phyloP scores from a whole-genome alignment of 2,113 vertebrate species.

The Micronycteris hirsuta region DNA sequence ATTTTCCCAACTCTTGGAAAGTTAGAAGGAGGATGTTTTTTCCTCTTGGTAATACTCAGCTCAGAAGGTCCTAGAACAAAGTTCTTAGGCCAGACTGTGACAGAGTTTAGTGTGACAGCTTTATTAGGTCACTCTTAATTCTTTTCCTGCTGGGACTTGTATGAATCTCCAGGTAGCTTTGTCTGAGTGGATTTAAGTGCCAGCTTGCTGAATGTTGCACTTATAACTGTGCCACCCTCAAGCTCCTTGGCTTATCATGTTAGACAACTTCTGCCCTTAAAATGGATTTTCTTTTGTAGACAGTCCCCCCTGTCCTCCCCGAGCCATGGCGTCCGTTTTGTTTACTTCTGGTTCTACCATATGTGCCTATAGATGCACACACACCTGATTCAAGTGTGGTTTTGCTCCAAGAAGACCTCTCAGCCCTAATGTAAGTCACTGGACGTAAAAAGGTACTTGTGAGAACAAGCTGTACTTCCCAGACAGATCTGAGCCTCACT shows the following conservation, averaged over 20 bases:
- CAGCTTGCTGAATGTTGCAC: not conserved
- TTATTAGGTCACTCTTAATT: not conserved
- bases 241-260: not conserved
- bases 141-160: not conserved
- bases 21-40: not conserved
- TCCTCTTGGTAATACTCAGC: not conserved
- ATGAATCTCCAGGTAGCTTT: not conserved
- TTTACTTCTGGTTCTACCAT: not conserved
- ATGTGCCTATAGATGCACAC: not conserved
- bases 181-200: not conserved
- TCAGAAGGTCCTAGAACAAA: not conserved
- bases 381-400: not conserved
- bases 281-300: not conserved
- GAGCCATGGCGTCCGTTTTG: not conserved
- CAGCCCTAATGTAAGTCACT: not conserved
- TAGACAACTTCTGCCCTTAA: not conserved
- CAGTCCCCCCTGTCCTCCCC: not conserved
- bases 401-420: not conserved
- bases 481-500: not conserved
- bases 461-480: not conserved
- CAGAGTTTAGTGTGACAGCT: not conserved
- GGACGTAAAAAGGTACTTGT: not conserved
- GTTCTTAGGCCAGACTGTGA: not conserved
- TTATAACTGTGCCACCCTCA: not conserved
- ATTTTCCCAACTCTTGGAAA: not conserved